A percentile compares a stretch with the other conserved stretches of the same genome.
phyloP scores from a whole-genome alignment of 1,140 invertebrate genomes.

The Maniola jurtina region DNA sequence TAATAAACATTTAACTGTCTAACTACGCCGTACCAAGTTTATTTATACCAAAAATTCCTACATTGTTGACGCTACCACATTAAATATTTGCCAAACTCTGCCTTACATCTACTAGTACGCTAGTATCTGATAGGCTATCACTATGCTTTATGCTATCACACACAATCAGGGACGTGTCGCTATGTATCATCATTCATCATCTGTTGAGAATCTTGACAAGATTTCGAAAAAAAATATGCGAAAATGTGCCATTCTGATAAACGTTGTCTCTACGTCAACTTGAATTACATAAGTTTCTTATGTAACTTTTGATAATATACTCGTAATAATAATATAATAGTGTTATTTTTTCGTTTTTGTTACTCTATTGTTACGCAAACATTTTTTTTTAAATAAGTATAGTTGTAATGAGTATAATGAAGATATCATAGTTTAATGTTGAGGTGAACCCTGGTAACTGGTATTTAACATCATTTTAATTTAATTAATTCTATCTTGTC shows the following conservation, averaged over 20 bases:
- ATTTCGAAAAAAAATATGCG: constrained; percentile 38
- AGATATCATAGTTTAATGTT: too few species aligned
- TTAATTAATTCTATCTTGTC: too few species aligned
- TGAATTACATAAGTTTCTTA: constrained; percentile 19
- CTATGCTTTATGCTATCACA: constrained; percentile 32
- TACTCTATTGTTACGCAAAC: too few species aligned
- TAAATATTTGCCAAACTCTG: constrained; percentile 29
- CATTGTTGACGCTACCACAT: constrained; percentile 35
- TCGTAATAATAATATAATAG: too few species aligned
- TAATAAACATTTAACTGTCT: too few species aligned
- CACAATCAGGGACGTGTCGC: constrained; percentile 49
- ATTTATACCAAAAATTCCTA: constrained; percentile 30
- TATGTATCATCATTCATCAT: constrained; percentile 74
- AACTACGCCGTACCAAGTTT: too few species aligned
- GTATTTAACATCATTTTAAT: background rate
- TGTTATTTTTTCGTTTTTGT: too few species aligned
- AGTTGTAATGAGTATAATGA: too few species aligned
- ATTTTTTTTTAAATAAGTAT: too few species aligned
- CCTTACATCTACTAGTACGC: constrained; percentile 25
- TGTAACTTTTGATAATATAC: constrained; percentile 2
- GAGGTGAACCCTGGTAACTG: background rate
- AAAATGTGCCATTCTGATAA: constrained; percentile 54
- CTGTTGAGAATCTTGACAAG: constrained; percentile 60
- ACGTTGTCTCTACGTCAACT: constrained; percentile 36
- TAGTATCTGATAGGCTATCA: constrained; percentile 51